Evolutionary conservation across 2,888 invertebrate species (phyloP).

Genomic region (Drosophila pseudotalamancana): DNA sequence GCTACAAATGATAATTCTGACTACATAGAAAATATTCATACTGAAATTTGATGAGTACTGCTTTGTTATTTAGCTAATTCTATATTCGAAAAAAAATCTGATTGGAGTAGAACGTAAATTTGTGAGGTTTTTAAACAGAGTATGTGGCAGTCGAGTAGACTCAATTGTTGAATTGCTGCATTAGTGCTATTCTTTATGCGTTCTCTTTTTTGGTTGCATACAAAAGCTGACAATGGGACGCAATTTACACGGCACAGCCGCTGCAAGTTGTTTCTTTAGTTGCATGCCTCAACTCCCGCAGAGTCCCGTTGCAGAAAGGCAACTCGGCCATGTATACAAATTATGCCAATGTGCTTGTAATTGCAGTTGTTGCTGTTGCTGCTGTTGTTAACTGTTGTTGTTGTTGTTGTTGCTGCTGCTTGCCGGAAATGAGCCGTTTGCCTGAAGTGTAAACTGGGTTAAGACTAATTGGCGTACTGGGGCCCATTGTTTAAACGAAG

Average conservation of each 20-base stretch:
- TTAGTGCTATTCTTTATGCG: background rate
- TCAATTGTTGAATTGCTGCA: background rate
- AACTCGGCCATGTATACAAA: constrained; percentile 70
- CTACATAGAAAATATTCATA: too few relatives aligned
- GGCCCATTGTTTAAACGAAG: constrained; percentile 46
- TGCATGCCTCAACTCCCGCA: constrained; percentile 2
- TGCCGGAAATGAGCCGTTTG: constrained; percentile 72
- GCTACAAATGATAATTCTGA: too few relatives aligned
- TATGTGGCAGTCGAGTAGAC: background rate
- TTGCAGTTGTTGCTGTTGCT: constrained; percentile 24
- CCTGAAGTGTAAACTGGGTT: constrained; percentile 80
- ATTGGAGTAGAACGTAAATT: too few relatives aligned
- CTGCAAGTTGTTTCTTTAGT: constrained; percentile 38
- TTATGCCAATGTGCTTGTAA: constrained; percentile 56
- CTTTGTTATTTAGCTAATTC: too few relatives aligned
- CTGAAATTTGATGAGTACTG: too few relatives aligned
- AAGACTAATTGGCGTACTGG: constrained; percentile 77
- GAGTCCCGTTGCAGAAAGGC: constrained; percentile 26
- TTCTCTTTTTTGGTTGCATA: constrained; percentile 8
- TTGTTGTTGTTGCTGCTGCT: constrained; percentile 26
- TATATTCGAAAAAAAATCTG: too few relatives aligned
- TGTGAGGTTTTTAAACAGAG: constrained; percentile 1
- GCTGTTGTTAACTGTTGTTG: constrained; percentile 23
- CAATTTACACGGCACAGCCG: constrained; percentile 68
- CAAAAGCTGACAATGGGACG: constrained; percentile 66